Evolutionary conservation across 1,140 invertebrate species (phyloP).

Genomic region (Drosophila willistoni): DNA sequence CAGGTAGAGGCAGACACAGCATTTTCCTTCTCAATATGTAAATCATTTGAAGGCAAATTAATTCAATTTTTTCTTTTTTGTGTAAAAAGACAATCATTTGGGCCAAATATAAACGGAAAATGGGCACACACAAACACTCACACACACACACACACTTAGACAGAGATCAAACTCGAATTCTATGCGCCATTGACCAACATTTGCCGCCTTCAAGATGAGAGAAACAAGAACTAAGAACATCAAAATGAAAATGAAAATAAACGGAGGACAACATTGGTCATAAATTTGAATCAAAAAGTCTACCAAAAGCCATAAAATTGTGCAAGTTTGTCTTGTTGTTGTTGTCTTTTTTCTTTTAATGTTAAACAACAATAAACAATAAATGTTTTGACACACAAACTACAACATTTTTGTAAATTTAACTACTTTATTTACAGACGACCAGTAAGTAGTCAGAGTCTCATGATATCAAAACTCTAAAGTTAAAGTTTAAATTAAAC

Average conservation of each 20-base stretch:
- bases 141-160: background rate
- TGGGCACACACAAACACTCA: conserved; percentile 15
- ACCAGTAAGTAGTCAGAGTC: background rate
- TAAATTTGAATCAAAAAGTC: conserved; percentile 74
- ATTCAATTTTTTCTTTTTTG: conserved; percentile 12
- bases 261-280: conserved; percentile 69
- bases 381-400: conserved; percentile 16
- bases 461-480: no score
- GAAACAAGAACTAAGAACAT: conserved; percentile 23
- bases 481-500: no score
- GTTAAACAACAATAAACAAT: background rate
- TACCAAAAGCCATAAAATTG: conserved; percentile 75
- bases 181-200: conserved; percentile 71
- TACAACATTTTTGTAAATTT: background rate
- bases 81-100: conserved; percentile 37
- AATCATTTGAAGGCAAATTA: conserved; percentile 49
- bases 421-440: background rate
- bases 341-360: background rate
- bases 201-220: conserved; percentile 35
- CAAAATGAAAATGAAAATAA: conserved; percentile 30
- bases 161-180: conserved; percentile 29
- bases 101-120: conserved; percentile 46
- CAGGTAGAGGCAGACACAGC: conserved; percentile 17
- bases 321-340: conserved; percentile 47
- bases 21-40: conserved; percentile 25